Conservation (phyloP, 1,140 invertebrate genomes). For the Zelostemma sp. region DNA sequence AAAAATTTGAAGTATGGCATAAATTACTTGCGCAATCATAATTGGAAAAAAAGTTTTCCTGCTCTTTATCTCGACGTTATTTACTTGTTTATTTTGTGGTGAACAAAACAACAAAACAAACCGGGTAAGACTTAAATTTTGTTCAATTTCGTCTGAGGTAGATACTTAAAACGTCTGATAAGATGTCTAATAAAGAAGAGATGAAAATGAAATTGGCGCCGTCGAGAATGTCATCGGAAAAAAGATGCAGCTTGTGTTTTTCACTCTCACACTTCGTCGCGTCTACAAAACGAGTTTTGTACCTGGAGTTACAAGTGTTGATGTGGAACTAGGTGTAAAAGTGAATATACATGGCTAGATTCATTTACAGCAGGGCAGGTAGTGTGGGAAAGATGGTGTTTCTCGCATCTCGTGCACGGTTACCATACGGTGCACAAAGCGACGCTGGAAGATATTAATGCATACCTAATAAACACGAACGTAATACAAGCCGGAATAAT, state of each 20-base stretch:
- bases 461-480: constrained; percentile 29
- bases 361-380: constrained; percentile 10
- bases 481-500: constrained; percentile 9
- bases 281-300: constrained; percentile 23
- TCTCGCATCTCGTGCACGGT: constrained; percentile 14
- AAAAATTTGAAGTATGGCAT: too few species aligned
- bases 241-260: constrained; percentile 14
- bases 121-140: too few species aligned
- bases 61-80: too few species aligned
- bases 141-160: too few species aligned
- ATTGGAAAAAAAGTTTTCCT: too few species aligned
- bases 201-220: constrained; percentile 16
- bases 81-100: too few species aligned
- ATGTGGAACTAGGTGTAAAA: constrained; percentile 26
- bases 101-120: too few species aligned
- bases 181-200: too few species aligned
- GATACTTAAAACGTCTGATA: too few species aligned
- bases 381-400: constrained; percentile 39
- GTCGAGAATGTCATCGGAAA: constrained; percentile 19
- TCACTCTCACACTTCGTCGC: constrained; percentile 19
- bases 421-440: constrained; percentile 27
- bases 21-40: too few species aligned
- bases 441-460: constrained; percentile 36
- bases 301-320: constrained; percentile 16
- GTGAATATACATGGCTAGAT: constrained; percentile 20